phyloP scores from a whole-genome alignment of 2,797 vertebrate genomes.

The Danionella dracula region DNA sequence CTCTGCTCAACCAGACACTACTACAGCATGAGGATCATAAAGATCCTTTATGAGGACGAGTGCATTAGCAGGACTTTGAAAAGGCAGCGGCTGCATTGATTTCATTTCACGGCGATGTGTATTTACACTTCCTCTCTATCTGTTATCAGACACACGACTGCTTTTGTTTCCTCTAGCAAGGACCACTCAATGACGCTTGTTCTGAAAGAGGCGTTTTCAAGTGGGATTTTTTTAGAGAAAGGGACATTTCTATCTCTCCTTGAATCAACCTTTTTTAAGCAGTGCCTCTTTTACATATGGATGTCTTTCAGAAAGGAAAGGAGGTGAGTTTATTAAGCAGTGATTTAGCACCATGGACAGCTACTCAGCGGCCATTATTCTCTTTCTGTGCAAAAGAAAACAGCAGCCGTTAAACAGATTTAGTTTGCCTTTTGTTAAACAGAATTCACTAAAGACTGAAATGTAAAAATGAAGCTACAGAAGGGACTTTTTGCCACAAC shows the following conservation, averaged over 20 bases:
- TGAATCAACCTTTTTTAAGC: background rate
- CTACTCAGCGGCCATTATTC: constrained; percentile 18
- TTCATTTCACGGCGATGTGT: constrained; percentile 50
- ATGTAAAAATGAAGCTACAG: no score
- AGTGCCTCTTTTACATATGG: background rate
- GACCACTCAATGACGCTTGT: constrained; percentile 52
- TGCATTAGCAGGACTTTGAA: constrained; percentile 9
- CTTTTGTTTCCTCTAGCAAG: constrained; percentile 56
- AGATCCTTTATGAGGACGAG: constrained; percentile 61
- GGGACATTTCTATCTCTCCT: background rate
- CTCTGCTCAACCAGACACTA: constrained; percentile 58
- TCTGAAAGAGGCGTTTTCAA: constrained; percentile 38
- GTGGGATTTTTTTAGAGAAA: constrained; percentile 5
- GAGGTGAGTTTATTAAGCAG: constrained; percentile 6
- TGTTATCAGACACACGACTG: constrained; percentile 45
- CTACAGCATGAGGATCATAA: constrained; percentile 66
- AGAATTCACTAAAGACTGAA: no score
- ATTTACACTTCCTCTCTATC: constrained; percentile 52
- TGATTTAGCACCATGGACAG: constrained; percentile 63
- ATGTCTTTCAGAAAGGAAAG: constrained; percentile 16
- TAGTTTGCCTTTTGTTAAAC: background rate
- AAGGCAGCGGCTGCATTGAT: constrained; percentile 57
- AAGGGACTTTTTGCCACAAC: no score
- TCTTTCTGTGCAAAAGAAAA: background rate
- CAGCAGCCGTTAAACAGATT: constrained; percentile 15